Percentiles rank a stretch among this genome's conserved stretches.
Conservation (phyloP, 1,140 invertebrate species). For the Chrysoperla carnea region DNA sequence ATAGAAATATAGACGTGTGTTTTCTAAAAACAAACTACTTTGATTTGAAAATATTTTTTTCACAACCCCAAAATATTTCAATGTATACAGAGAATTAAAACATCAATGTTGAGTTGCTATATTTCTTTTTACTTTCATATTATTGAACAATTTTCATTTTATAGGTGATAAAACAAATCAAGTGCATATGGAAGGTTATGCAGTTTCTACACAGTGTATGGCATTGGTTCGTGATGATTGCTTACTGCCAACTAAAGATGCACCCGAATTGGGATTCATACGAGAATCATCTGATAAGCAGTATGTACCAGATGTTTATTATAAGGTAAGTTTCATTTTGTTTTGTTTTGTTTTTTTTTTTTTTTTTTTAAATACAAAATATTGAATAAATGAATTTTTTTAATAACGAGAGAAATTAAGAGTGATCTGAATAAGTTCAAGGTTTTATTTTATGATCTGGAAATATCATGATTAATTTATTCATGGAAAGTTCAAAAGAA, state of each 20-base stretch:
- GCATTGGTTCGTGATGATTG: slow-evolving; percentile 87
- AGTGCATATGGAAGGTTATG: slow-evolving; percentile 97
- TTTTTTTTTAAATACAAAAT: not conserved
- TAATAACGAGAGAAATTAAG: no score
- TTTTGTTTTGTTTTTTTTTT: not conserved
- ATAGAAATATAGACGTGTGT: no score
- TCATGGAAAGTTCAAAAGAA: no score
- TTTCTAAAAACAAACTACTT: no score
- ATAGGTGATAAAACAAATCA: slow-evolving; percentile 75
- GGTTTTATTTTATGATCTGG: no score
- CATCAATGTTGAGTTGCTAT: no score
- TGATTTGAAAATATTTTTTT: no score
- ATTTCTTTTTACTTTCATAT: not conserved
- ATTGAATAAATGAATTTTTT: not conserved
- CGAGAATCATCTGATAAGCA: slow-evolving; percentile 84
- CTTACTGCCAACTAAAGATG: slow-evolving; percentile 91
- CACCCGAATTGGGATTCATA: slow-evolving; percentile 90
- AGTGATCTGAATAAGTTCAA: no score
- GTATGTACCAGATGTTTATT: slow-evolving; percentile 98
- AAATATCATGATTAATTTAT: no score
- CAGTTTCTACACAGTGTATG: slow-evolving; percentile 97
- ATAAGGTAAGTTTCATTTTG: slow-evolving; percentile 57
- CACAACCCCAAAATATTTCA: no score
- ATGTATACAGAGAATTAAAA: no score
- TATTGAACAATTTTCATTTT: slow-evolving; percentile 13